Percentiles rank a stretch among this genome's conserved stretches.
Evolutionary conservation across 2,888 invertebrate species (phyloP).

Genomic region (Sarcophaga subvicina): DNA sequence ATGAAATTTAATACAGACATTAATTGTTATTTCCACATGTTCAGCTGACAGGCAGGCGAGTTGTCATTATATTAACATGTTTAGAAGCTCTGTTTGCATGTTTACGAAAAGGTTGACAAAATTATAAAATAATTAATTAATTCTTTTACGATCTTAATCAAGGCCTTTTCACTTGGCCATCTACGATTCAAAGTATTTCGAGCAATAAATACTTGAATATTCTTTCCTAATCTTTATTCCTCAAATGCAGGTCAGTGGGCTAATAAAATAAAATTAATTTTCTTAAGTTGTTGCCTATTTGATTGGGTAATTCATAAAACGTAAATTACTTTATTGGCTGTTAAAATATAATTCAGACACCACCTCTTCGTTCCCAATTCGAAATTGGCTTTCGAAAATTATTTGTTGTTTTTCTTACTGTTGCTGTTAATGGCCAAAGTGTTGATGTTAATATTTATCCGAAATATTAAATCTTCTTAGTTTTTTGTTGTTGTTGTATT

Average conservation of each 20-base stretch:
- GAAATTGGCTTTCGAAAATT: conserved; percentile 37
- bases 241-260: conserved; percentile 55
- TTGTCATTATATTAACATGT: no score
- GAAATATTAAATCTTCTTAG: conserved; percentile 54
- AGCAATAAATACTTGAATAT: no score
- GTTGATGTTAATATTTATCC: conserved; percentile 62
- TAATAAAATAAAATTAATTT: conserved; percentile 59
- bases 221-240: no score
- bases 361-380: conserved; percentile 53
- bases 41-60: neutral
- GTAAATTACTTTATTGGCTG: conserved; percentile 67
- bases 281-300: conserved; percentile 10
- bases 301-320: conserved; percentile 42
- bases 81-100: no score
- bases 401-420: conserved; percentile 8
- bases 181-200: no score
- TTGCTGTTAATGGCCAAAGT: neutral
- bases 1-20: neutral
- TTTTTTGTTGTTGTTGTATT: neutral
- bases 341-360: conserved; percentile 29
- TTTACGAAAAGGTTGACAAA: no score
- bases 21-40: neutral
- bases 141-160: no score
- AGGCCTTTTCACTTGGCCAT: no score
- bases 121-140: no score